Conservation (phyloP, 1,140 invertebrate species). For the Lasioglossum baleicum region DNA sequence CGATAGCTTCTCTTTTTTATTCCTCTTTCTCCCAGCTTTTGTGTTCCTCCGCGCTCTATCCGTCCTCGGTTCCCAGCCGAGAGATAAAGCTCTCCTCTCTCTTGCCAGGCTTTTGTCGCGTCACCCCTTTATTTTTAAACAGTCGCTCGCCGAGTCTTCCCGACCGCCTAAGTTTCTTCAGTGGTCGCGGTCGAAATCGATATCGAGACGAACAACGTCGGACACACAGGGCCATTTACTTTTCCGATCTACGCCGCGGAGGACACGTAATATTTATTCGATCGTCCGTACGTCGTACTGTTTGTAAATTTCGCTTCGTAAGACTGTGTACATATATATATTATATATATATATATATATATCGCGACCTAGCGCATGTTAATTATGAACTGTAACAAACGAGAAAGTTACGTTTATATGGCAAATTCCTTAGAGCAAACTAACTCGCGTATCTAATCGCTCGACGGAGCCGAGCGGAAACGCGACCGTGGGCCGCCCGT, state of each 20-base stretch:
- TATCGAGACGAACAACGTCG: constrained; percentile 17
- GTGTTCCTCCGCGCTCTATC: no score
- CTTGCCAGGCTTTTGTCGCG: neutral
- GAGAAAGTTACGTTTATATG: no score
- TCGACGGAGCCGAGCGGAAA: no score
- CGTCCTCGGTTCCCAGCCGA: no score
- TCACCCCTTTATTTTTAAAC: no score
- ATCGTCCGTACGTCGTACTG: constrained; percentile 75
- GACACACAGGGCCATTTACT: constrained; percentile 18
- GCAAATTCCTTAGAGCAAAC: no score
- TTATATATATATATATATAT: constrained; percentile 63
- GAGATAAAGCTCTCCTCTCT: neutral
- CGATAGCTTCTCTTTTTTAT: neutral
- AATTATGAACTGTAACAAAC: no score
- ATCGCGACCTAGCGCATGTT: constrained; percentile 70
- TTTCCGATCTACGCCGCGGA: constrained; percentile 32
- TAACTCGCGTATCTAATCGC: no score
- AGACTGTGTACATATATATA: constrained; percentile 78
- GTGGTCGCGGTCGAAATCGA: constrained; percentile 16
- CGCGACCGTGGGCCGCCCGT: no score
- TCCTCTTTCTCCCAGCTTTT: no score
- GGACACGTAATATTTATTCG: constrained; percentile 67
- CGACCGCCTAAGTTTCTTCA: neutral
- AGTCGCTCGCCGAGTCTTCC: constrained; percentile 26
- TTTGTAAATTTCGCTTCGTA: constrained; percentile 80